Percentiles rank a stretch among this genome's conserved stretches.
These are phyloP conservation scores for Coilia nasus DNA, from an alignment of 2,797 vertebrate genomes.

Conservation along the genomic window DNA sequence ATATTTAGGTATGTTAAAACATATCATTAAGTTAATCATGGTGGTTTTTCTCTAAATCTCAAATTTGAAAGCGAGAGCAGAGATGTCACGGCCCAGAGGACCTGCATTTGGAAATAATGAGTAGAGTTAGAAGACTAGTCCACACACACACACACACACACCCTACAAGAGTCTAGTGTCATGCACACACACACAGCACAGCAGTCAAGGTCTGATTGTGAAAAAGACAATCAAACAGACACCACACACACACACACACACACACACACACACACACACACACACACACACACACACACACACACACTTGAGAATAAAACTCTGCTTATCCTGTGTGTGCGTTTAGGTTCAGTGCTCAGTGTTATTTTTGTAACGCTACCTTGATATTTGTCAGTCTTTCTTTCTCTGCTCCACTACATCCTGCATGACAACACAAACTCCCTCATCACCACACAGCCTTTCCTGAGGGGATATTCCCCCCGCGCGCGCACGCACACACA, in stretches of 20 bases:
- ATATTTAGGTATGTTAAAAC: not conserved
- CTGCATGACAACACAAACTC: constrained; percentile 7
- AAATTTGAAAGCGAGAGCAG: not conserved
- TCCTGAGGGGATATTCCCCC: constrained; percentile 11
- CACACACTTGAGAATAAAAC: not conserved
- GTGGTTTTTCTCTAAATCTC: not conserved
- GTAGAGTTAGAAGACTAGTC: no score
- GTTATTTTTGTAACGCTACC: not conserved
- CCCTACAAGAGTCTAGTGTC: no score
- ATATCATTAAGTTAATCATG: constrained; percentile 6
- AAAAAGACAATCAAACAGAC: not conserved
- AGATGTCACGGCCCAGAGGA: not conserved
- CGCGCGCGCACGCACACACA: constrained; percentile 26
- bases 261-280: not conserved
- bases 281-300: not conserved
- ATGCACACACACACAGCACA: not conserved
- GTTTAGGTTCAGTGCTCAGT: not conserved
- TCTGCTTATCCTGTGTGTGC: no score
- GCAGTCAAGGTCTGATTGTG: not conserved
- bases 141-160: constrained; percentile 11
- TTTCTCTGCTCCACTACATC: not conserved
- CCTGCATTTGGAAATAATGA: no score
- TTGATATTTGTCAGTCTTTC: not conserved
- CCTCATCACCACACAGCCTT: not conserved
- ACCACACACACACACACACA: not conserved